These are phyloP conservation scores for Propithecus deckenii DNA, from an alignment of 2,797 vertebrate species.

Conservation along the genomic window DNA sequence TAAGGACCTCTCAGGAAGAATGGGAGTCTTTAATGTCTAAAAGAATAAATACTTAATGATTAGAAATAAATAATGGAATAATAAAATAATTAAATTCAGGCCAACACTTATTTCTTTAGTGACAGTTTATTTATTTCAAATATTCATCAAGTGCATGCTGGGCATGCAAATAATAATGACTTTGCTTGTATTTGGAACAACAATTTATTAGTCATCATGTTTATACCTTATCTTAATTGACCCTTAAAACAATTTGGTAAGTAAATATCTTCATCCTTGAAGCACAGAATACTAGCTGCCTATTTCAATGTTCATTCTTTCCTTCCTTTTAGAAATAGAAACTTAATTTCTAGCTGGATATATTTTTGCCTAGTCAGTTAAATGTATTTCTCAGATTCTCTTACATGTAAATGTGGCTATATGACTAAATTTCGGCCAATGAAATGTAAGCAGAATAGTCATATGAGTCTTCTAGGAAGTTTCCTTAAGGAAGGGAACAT, in stretches of 20 bases:
- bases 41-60: slow-evolving; percentile 55
- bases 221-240: slow-evolving; percentile 24
- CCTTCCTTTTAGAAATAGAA: slow-evolving; percentile 45
- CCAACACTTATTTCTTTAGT: slow-evolving; percentile 42
- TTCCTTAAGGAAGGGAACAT: not conserved
- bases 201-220: not conserved
- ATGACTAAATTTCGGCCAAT: not conserved
- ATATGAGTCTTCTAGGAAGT: not conserved
- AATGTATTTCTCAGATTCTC: slow-evolving; percentile 2
- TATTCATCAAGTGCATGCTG: slow-evolving; percentile 29
- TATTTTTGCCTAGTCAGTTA: slow-evolving; percentile 28
- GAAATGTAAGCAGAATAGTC: slow-evolving; percentile 14
- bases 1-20: slow-evolving; percentile 3
- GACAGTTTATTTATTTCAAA: slow-evolving; percentile 57
- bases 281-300: not conserved
- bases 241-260: slow-evolving; percentile 29
- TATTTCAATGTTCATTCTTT: not conserved
- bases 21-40: not conserved
- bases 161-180: slow-evolving; percentile 15
- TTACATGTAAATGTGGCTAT: not conserved
- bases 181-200: slow-evolving; percentile 36
- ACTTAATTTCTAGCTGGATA: not conserved
- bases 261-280: not conserved
- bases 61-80: slow-evolving; percentile 56
- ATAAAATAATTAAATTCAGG: slow-evolving; percentile 59